Evolutionary conservation across 2,888 invertebrate genomes (phyloP).

Genomic region (Cheilosia vernalis): DNA sequence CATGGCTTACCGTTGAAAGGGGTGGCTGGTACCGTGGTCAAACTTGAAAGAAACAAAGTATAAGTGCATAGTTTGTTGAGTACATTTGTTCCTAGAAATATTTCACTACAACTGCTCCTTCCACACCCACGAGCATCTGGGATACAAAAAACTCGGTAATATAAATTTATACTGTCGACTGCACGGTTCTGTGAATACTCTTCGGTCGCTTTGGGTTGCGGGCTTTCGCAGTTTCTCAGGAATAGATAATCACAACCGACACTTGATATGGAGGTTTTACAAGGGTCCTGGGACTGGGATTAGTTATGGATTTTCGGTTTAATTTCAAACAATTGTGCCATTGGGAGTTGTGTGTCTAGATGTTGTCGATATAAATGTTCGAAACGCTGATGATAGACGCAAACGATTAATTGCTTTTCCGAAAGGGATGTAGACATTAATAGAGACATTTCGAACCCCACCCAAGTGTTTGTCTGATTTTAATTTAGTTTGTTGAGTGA

Average conservation of each 20-base stretch:
- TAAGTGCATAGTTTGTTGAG: no score
- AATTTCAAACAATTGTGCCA: conserved; percentile 42
- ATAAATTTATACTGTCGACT: not conserved
- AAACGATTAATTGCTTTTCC: conserved; percentile 69
- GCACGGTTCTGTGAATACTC: not conserved
- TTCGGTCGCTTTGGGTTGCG: not conserved
- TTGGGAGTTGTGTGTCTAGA: conserved; percentile 19
- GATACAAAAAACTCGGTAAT: no score
- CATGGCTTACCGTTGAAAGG: conserved; percentile 6
- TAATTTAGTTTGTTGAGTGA: conserved; percentile 66
- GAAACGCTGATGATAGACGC: conserved; percentile 51
- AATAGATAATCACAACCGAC: conserved; percentile 15
- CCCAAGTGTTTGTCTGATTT: conserved; percentile 61
- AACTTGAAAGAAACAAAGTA: no score
- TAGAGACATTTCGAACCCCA: conserved; percentile 11
- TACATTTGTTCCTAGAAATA: no score
- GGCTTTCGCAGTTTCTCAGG: not conserved
- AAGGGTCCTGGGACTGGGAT: conserved; percentile 41
- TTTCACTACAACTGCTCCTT: no score
- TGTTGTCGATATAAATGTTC: conserved; percentile 31
- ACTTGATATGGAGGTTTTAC: conserved; percentile 39
- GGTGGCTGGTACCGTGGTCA: conserved; percentile 3
- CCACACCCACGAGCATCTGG: no score
- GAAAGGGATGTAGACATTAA: conserved; percentile 42
- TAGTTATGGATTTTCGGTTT: conserved; percentile 46